Conservation (phyloP, 2,113 vertebrate species). For the Lichenostomus cassidix region DNA sequence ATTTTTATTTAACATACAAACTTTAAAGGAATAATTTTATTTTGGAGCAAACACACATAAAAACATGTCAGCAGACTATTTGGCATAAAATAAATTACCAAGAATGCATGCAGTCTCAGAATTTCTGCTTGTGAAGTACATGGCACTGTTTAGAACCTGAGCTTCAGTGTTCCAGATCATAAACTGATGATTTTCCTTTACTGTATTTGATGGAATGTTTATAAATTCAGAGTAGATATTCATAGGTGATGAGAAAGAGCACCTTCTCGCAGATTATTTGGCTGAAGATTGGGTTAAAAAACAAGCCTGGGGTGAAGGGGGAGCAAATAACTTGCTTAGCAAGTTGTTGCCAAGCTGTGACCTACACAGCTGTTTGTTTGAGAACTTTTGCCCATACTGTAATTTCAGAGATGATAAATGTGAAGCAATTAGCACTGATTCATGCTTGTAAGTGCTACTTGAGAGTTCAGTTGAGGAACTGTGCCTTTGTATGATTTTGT, state of each 20-base stretch:
- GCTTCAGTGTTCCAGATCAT: not conserved
- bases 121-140: not conserved
- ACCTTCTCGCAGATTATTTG: not conserved
- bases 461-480: slow-evolving; percentile 34
- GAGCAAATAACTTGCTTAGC: not conserved
- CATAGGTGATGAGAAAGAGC: not conserved
- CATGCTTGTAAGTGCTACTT: slow-evolving; percentile 48
- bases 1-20: not conserved
- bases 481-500: slow-evolving; percentile 55
- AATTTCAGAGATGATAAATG: slow-evolving; percentile 53
- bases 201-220: not conserved
- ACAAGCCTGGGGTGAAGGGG: not conserved
- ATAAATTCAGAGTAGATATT: not conserved
- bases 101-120: not conserved
- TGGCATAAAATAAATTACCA: not conserved
- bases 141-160: not conserved
- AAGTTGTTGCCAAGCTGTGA: slow-evolving; percentile 16
- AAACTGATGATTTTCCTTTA: not conserved
- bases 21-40: not conserved
- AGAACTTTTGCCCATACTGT: slow-evolving; percentile 31
- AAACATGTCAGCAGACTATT: not conserved
- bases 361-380: slow-evolving; percentile 51
- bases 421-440: slow-evolving; percentile 66
- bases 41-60: not conserved
- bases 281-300: not conserved